These are phyloP conservation scores for Bostrychus sinensis DNA, from an alignment of 2,113 vertebrate genomes.

Conservation along the genomic window DNA sequence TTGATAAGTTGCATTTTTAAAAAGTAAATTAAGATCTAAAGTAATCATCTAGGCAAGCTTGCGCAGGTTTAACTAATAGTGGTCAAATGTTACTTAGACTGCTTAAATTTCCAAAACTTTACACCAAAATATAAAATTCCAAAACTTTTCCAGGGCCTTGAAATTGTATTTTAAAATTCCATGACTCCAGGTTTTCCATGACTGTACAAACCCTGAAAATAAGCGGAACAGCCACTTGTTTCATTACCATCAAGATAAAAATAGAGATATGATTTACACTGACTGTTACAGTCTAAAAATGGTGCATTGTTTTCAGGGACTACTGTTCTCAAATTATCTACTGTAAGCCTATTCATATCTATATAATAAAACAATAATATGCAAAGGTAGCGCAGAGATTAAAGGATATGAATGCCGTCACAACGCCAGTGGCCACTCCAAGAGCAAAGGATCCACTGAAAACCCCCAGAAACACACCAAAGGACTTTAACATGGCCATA, in stretches of 20 bases:
- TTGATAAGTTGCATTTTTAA: too few species aligned
- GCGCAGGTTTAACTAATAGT: too few species aligned
- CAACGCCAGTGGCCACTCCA: conserved; percentile 91
- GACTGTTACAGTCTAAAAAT: not conserved
- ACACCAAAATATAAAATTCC: too few species aligned
- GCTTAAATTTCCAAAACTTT: too few species aligned
- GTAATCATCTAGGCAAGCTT: too few species aligned
- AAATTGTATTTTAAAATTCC: too few species aligned
- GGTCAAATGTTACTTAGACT: too few species aligned
- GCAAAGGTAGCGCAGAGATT: not conserved
- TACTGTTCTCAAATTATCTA: not conserved
- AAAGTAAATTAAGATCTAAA: too few species aligned
- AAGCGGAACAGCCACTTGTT: not conserved
- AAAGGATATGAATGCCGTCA: conserved; percentile 97
- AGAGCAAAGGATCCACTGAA: conserved; percentile 97
- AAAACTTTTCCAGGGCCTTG: too few species aligned
- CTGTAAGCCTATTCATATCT: not conserved
- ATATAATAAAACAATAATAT: not conserved
- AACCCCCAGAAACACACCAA: conserved; percentile 92
- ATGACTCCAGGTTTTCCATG: too few species aligned
- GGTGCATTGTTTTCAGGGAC: not conserved
- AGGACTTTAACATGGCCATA: conserved; percentile 92
- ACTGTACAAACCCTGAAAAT: not conserved
- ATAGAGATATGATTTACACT: not conserved
- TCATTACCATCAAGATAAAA: not conserved